Conservation (phyloP, 2,797 vertebrate genomes). For the Trichosurus vulpecula region DNA sequence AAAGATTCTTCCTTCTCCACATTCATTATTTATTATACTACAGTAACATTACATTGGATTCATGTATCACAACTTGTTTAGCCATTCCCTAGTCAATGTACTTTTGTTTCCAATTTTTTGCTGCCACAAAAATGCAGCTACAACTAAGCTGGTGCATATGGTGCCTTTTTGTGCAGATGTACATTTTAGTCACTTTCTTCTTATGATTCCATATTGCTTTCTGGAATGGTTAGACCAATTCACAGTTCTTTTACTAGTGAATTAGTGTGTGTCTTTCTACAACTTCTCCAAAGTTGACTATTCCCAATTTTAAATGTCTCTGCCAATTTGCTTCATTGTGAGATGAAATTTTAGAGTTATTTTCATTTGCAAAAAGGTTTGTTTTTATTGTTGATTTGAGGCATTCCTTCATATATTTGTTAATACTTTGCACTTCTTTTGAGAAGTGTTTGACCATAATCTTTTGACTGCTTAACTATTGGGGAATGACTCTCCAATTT, state of each 20-base stretch:
- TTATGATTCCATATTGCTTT: not conserved
- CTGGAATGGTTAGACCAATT: not conserved
- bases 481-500: not conserved
- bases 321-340: not conserved
- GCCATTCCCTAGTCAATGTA: not conserved
- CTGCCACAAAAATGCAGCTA: not conserved
- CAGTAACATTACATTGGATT: not conserved
- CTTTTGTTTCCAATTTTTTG: not conserved
- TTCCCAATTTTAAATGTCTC: not conserved
- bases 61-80: not conserved
- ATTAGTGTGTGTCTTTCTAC: not conserved
- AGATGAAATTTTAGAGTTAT: not conserved
- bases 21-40: not conserved
- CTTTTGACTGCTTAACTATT: not conserved
- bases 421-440: not conserved
- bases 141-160: not conserved
- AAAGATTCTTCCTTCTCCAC: not conserved
- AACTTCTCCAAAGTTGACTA: not conserved
- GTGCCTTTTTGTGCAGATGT: not conserved
- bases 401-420: not conserved
- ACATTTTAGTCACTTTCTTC: not conserved
- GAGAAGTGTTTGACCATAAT: not conserved
- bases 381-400: not conserved
- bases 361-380: not conserved
- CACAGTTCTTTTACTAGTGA: not conserved